Evolutionary conservation across 2,797 vertebrate species (phyloP).

Genomic region (Delichon dasypus): DNA sequence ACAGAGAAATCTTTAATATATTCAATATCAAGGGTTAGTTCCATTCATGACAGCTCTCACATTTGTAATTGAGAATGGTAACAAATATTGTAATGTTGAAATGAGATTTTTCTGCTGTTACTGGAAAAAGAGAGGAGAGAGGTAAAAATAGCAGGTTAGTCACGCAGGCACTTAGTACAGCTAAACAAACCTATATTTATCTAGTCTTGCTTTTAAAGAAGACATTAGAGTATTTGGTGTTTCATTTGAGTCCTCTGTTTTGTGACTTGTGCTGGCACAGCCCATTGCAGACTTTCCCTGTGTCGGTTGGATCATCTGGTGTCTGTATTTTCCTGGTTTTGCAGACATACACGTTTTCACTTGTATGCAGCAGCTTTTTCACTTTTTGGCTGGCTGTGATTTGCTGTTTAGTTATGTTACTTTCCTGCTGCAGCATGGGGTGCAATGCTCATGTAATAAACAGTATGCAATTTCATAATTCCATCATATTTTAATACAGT

Average conservation of each 20-base stretch:
- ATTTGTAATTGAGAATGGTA: neutral
- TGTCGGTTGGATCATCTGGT: neutral
- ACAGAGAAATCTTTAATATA: neutral
- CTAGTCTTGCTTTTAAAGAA: neutral
- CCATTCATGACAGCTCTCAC: neutral
- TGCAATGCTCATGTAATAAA: neutral
- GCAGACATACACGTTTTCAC: neutral
- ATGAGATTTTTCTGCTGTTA: neutral
- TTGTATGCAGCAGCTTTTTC: neutral
- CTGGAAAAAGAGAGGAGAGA: neutral
- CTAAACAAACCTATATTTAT: neutral
- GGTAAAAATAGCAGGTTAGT: neutral
- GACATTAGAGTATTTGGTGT: neutral
- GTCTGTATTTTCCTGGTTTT: neutral
- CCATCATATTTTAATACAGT: neutral
- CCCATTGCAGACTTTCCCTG: neutral
- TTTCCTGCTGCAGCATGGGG: neutral
- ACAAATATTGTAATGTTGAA: neutral
- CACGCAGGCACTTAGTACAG: neutral
- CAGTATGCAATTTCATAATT: neutral
- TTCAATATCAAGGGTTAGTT: neutral
- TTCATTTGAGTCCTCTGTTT: neutral
- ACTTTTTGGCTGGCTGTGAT: neutral
- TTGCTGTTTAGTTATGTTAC: neutral
- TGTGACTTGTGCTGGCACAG: neutral